Evolutionary conservation across 2,797 vertebrate species (phyloP).

Genomic region (Mormyrus hasselquistii): DNA sequence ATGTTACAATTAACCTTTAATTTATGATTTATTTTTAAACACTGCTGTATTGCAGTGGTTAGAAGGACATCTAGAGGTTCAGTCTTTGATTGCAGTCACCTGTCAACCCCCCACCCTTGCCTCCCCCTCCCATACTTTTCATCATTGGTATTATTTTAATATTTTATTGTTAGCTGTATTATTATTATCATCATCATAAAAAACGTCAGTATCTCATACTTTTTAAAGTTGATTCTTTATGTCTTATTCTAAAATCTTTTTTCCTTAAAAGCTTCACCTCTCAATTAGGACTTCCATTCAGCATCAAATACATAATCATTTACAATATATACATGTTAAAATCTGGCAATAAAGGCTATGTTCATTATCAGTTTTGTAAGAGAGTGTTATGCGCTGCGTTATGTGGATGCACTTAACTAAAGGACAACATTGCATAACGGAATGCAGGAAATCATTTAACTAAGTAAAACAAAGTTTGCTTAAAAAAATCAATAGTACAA

Average conservation of each 20-base stretch:
- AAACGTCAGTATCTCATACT: not conserved
- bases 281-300: not conserved
- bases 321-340: not conserved
- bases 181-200: not conserved
- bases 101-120: not conserved
- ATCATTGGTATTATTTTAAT: not conserved
- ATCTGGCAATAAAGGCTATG: not conserved
- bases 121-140: not conserved
- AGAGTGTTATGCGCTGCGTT: not conserved
- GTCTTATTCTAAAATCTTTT: not conserved
- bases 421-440: not conserved
- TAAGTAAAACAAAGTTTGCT: not conserved
- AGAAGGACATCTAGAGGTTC: slow-evolving; percentile 29
- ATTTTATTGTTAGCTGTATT: not conserved
- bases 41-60: slow-evolving; percentile 8
- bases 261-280: not conserved
- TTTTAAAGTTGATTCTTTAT: not conserved
- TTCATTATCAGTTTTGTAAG: not conserved
- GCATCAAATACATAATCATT: not conserved
- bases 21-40: not conserved
- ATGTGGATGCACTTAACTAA: not conserved
- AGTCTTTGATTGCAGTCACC: slow-evolving; percentile 14
- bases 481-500: not conserved
- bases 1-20: not conserved
- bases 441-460: not conserved